Base-by-base conservation (phyloP, 2,113 vertebrate genomes). In the Gorilla gorilla region DNA sequence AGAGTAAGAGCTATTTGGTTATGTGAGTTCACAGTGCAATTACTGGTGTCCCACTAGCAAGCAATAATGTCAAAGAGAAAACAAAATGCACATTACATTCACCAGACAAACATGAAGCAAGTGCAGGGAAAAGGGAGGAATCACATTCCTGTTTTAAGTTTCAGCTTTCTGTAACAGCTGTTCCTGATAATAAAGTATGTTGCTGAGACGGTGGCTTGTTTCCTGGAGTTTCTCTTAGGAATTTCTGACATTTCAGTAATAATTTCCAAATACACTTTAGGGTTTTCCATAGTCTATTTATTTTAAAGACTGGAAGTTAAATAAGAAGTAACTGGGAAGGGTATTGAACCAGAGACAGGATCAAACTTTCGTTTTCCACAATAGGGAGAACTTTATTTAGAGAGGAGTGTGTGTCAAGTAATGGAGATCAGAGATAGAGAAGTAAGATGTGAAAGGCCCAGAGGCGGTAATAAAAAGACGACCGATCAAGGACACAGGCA, bases 251-350 rank as follows among this genome's bases (percentile, higher is more conserved):
- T 66, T 95, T 90, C 38, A 78, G n/a, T 66, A 23, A 87, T 30
- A 83, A 76, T 45, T 81, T 95, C 82, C 68, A 70, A 78, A 95
- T 76, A 75, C 38, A 94, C 32, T 64, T 96, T 61, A 89, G 23
- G 11, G 52, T 59, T 89, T 92, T 43, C 55, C 38, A 85, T 55
- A 91, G 17, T 57, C 43, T 57, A 43, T 40, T 76, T 66, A 45
- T 66, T 90, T 95, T 79, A 85, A 61, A 89, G 57, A 64, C 38
- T 72, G 16, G 11, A 85, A 89, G 27, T 61, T 40, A 85, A 93
- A 32, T 50, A 75, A 59, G 59, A 84, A 96, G 50, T 22, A 94
- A 86, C 20, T 83, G 81, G 79, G 59, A 81, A 9, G 48, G 72
- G 68, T n/a, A 96, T 20, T 84, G 32, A 84, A 61, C 30, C 5